phyloP scores from a whole-genome alignment of 2,797 vertebrate genomes.

The Malacoctenus gilli region DNA sequence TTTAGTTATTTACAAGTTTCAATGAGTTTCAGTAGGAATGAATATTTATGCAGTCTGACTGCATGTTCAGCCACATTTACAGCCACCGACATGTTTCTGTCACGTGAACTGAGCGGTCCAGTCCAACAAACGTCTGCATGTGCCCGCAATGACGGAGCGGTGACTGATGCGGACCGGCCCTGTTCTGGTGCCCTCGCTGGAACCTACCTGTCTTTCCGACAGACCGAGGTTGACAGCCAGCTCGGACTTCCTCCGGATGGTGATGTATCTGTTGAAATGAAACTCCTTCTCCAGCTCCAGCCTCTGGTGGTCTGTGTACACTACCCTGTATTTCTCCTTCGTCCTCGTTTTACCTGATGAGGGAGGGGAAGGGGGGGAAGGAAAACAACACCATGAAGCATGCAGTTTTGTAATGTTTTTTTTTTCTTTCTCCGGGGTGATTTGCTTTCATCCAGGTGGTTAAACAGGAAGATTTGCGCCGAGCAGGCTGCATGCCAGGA shows the following conservation, averaged over 20 bases:
- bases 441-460: slow-evolving; percentile 7
- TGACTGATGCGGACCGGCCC: no score
- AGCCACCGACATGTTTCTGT: no score
- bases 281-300: slow-evolving; percentile 97
- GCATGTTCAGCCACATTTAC: no score
- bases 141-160: no score
- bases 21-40: no score
- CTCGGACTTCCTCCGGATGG: slow-evolving; percentile 93
- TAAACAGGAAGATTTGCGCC: slow-evolving; percentile 30
- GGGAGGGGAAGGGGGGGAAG: slow-evolving; percentile 8
- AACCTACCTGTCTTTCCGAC: slow-evolving; percentile 93
- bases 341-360: slow-evolving; percentile 97
- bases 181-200: no score
- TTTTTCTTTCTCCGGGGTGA: no score
- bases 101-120: no score
- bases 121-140: no score
- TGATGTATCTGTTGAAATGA: slow-evolving; percentile 96
- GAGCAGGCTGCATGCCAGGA: slow-evolving; percentile 54
- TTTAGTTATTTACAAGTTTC: no score
- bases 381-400: neutral
- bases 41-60: no score
- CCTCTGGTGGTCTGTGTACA: slow-evolving; percentile 95
- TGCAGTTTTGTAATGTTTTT: no score
- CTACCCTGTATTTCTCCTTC: slow-evolving; percentile 96
- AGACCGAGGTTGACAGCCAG: slow-evolving; percentile 92